Base-by-base conservation (phyloP, 2,113 vertebrate genomes). In the Spea multiplicata region DNA sequence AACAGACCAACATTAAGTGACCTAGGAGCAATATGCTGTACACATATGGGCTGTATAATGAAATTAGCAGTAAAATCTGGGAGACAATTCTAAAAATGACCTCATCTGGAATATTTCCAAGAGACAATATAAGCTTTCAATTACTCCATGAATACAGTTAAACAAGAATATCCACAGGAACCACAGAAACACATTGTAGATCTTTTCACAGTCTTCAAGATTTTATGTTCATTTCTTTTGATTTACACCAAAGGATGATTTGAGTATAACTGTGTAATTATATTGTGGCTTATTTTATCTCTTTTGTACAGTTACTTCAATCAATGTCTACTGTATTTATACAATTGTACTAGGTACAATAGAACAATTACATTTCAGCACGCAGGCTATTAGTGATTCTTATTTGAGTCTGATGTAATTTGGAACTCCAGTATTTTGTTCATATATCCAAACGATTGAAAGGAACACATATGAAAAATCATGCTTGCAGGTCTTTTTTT, bases 231-330 rank as follows among this genome's bases (percentile, higher is more conserved):
- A 47, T 64, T 74, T 45, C 30, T 30, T 64, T 64, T 45, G 13
- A 75, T 74, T 74, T 74, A 74, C 72, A 50, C 55, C 62, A 62
- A 74, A 46, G 14, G 57, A n/a, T 66, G 13, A 66, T 55, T 75
- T 66, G 0, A 67, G 64, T 67, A 67, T 64, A 66, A 16, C 64
- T 53, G 59, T 74, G 45, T 75, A 75, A 75, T 75, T 66, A 67
- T 75, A 45, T 46, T 13, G 30, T 62, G 65, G 74, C 50, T 59
- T 75, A 75, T 65, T 74, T 52, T 66, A 74, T 50, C 57, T 74
- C 61, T 74, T 48, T 30, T 3, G 47, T 74, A 65, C 61, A 74
- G 61, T 50, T 66, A 30, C 62, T 52, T 75, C 61, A 75, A 66
- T 75, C 61, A 53, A 66, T 53, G 48, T 57, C 73, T 52, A 75